Percentiles rank a stretch among this genome's conserved stretches.
Conservation (phyloP, 2,888 invertebrate species). For the Horisme vitalbata region DNA sequence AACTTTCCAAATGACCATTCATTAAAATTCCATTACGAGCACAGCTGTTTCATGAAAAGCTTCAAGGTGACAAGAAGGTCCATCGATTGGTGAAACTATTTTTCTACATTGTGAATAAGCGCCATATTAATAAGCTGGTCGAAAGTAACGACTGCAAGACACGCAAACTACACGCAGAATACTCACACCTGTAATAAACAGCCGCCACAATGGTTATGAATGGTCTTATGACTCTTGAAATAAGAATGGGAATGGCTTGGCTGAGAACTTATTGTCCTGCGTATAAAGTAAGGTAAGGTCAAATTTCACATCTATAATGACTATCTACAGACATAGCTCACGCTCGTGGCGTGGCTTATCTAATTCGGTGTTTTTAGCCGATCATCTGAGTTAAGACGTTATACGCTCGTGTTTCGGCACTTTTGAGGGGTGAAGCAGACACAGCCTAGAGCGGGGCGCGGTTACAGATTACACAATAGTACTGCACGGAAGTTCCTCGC, state of each 20-base stretch:
- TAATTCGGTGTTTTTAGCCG: too few species aligned
- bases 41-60: conserved; percentile 25
- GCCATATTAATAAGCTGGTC: conserved; percentile 26
- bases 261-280: not conserved
- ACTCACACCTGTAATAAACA: conserved; percentile 11
- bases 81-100: conserved; percentile 31
- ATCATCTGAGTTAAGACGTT: too few species aligned
- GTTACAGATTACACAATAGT: too few species aligned
- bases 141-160: conserved; percentile 25
- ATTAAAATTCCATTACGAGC: conserved; percentile 32
- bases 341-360: too few species aligned
- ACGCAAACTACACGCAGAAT: conserved; percentile 27
- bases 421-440: too few species aligned
- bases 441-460: too few species aligned
- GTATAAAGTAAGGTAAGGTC: not conserved
- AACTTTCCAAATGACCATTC: conserved; percentile 29
- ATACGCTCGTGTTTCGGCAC: too few species aligned
- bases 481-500: too few species aligned
- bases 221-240: not conserved
- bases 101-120: conserved; percentile 26
- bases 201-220: not conserved
- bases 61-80: conserved; percentile 35
- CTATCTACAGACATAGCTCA: too few species aligned
- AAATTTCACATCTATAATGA: conserved; percentile 9
- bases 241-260: conserved; percentile 1